Evolutionary conservation across 2,113 vertebrate genomes (phyloP), one percentile per base, ranked within the genome.

Genomic region (Halcyon senegalensis): DNA sequence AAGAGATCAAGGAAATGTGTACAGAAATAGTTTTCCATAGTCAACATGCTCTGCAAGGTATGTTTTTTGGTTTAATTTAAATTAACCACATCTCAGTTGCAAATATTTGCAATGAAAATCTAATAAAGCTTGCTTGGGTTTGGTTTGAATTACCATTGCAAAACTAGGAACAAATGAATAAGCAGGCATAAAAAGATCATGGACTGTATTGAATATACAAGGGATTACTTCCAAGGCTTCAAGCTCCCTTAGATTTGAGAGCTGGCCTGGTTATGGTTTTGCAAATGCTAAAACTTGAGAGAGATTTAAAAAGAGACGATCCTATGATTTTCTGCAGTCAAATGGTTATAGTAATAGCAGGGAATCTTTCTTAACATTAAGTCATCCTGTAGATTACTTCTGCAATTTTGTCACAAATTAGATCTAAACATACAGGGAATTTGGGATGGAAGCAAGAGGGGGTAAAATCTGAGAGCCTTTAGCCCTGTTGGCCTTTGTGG

Each of bases 71-170:
- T 95, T 94, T 92, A 78, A 53, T 89, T 87, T 82, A 95, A 95
- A 84, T 91, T 91, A 96, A 85, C 67, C 12, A 25, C 70, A 79
- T 82, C 60, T 79, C 28, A 20, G 77, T 83, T 94, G 70, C 62
- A 88, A 96, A 96, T 96, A 96, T 95, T 95, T 94, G 82, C 83
- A 83, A 93, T 78, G 94, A 94, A 95, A 95, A 94, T 93, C 77
- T 91, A 89, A 95, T 94, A 95, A 89, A 79, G 63, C 77, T 89
- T 68, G 21, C 62, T 50, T 35, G 44, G 37, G n/a, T 92, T 96
- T 94, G 90, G 83, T 78, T 96, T 96, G 79, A 87, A 87, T 97
- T 97, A 96, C 69, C 66, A 46, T 94, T 94, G 69, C 86, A 96
- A 91, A 96, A 87, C 69, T 43, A 79, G 67, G 50, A 95, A 75